Evolutionary conservation across 2,888 invertebrate genomes (phyloP), one percentile per base, ranked within the genome.

Genomic region (Halictus ligatus): DNA sequence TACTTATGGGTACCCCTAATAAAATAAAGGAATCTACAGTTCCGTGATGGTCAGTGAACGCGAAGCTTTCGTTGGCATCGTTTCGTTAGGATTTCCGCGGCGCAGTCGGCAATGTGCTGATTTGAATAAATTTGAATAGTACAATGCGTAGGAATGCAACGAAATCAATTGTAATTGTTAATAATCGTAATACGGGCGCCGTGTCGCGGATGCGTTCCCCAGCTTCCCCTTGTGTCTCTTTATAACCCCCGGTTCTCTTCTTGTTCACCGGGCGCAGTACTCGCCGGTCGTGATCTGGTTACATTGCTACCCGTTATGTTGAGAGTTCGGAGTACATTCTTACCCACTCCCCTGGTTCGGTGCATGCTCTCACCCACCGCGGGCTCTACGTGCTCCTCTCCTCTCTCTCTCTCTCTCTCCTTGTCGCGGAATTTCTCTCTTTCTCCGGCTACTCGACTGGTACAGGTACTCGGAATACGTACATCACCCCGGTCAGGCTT

Each of bases 121-220:
- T 93, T 93, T 92, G 87, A 93, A 93, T 93, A 92, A 92, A 93
- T 94, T 92, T 94, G 89, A 94, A 94, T 93, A 93, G 92, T 92
- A 91, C 90, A 86, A 85, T 88, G 83, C 82, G 84, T 60, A 78
- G 87, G 90, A 92, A 93, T 93, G 91, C 92, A 92, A 89, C 91
- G 91, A 92, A 93, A 93, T 93, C 93, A 92, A 92, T 94, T 92
- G 91, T 93, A 93, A 93, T 93, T 93, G 93, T 94, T 94, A 93
- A 93, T 93, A 94, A 94, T 93, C 93, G 92, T 92, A 91, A 92
- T 90, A 92, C 89, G 88, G 90, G 74, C 85, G 81, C 80, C 80
- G 81, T 83, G 85, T 85, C 78, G 81, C 69, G 81, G 86, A 88
- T 84, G 73, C 79, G 76, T 76, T 69, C 64, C 46, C 54, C 54